A percentile compares a stretch with the other conserved stretches of the same genome.
Evolutionary conservation across 2,797 vertebrate species (phyloP).

Genomic region (Coregonus suidteri): DNA sequence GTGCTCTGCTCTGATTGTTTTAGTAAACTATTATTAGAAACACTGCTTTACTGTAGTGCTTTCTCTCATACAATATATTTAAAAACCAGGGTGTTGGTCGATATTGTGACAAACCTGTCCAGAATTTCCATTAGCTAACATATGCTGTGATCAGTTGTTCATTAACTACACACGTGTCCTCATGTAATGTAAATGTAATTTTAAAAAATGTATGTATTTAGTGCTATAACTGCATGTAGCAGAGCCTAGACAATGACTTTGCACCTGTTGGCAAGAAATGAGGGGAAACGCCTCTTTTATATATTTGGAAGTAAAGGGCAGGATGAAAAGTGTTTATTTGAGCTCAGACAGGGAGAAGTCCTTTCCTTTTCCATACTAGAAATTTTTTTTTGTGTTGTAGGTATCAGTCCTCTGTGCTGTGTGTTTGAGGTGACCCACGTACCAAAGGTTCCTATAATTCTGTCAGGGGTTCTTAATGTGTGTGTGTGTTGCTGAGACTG

Average conservation of each 20-base stretch:
- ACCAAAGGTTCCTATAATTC: slow-evolving; percentile 11
- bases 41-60: slow-evolving; percentile 39
- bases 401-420: slow-evolving; percentile 19
- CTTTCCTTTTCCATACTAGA: slow-evolving; percentile 19
- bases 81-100: not conserved
- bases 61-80: slow-evolving; percentile 29
- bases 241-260: slow-evolving; percentile 14
- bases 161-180: not conserved
- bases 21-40: slow-evolving; percentile 58
- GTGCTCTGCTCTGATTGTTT: slow-evolving; percentile 61
- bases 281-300: not conserved
- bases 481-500: slow-evolving; percentile 27
- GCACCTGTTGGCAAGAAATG: slow-evolving; percentile 31
- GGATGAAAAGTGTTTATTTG: slow-evolving; percentile 25
- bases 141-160: not conserved
- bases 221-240: not conserved
- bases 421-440: not conserved
- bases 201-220: not conserved
- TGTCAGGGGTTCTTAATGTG: slow-evolving; percentile 21
- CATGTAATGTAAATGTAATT: not conserved
- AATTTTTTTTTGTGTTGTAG: slow-evolving; percentile 16
- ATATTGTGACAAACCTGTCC: not conserved
- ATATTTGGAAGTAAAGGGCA: slow-evolving; percentile 5
- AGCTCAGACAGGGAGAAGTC: slow-evolving; percentile 18
- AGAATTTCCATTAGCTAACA: not conserved